Base-by-base conservation (phyloP, 2,888 invertebrate genomes). In the Pristionchus fissidentatus region DNA sequence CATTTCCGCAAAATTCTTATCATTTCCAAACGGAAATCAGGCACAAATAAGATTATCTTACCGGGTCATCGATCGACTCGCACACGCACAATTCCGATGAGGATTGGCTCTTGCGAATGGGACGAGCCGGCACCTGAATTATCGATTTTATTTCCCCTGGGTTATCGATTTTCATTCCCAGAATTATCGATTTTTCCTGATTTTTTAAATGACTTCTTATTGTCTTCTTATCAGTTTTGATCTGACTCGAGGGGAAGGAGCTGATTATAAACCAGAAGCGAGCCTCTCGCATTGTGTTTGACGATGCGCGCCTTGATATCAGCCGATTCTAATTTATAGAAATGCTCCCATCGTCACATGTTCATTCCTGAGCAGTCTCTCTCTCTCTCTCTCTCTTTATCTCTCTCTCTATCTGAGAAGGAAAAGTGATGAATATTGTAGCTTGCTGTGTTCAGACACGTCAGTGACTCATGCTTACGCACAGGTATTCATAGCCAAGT, bases 61-160 rank as follows among this genome's bases (percentile, higher is more conserved):
- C 89, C 86, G 85, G 85, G 77, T 91, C 90, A 84, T 91, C 91
- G 78, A 91, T 88, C n/a, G 90, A 90, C 84, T 91, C 91, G 83
- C 91, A 91, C 19, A 91, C 90, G 66, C 91, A 90, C 41, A 89
- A 73, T 38, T 89, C 80, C 10, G 79, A 79, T 3, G 79, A 79
- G n/a, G 79, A 79, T 26, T 52, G 79, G 15, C 55, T 57, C 57
- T 79, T 79, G 26, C 79, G 52, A 22, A 79, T 41, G 55, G 79
- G 79, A 0, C 79, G 55, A 41, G 79, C 15, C n/a, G 79, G 79
- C 41, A 79, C 79, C 79, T 79, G 57, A 5, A 35, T 19, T 7
- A 43, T 26, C 43, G 73, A 77, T 49, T 32, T 49, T 49, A n/a
- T n/a, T n/a, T n/a, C n/a, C n/a, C n/a, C n/a, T n/a, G n/a, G n/a